Conservation (phyloP, 2,113 vertebrate species). For the Osmerus eperlanus region DNA sequence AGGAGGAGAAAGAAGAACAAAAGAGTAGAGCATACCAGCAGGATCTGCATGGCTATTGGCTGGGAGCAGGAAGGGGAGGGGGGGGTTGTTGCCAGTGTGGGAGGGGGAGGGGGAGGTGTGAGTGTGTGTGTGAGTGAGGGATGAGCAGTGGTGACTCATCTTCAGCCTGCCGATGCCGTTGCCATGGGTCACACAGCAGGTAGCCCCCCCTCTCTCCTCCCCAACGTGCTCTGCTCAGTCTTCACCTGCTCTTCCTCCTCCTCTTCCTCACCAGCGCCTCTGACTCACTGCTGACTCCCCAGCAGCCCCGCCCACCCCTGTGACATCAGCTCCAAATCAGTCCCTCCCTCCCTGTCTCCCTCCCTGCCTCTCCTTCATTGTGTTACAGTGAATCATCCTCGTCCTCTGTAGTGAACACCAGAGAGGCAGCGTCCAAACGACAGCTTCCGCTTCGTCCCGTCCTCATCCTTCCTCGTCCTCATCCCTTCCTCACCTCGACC, state of each 20-base stretch:
- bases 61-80: background rate
- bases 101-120: background rate
- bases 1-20: too few relatives aligned
- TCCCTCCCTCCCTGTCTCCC: background rate
- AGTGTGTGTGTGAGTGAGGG: background rate
- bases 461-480: too few relatives aligned
- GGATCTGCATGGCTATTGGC: too few relatives aligned
- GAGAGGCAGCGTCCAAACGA: too few relatives aligned
- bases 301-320: conserved; percentile 18
- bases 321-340: conserved; percentile 58
- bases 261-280: conserved; percentile 55
- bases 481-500: too few relatives aligned
- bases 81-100: background rate
- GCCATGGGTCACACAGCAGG: conserved; percentile 5
- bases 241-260: conserved; percentile 40
- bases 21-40: too few relatives aligned
- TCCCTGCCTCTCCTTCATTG: background rate
- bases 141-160: conserved; percentile 18
- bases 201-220: background rate
- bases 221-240: background rate
- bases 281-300: conserved; percentile 66
- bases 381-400: conserved; percentile 4
- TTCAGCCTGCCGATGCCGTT: background rate
- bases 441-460: too few relatives aligned
- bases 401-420: background rate